Evolutionary conservation across 2,797 vertebrate species (phyloP), one percentile per base, ranked within the genome.

Genomic region (Cuniculus paca): DNA sequence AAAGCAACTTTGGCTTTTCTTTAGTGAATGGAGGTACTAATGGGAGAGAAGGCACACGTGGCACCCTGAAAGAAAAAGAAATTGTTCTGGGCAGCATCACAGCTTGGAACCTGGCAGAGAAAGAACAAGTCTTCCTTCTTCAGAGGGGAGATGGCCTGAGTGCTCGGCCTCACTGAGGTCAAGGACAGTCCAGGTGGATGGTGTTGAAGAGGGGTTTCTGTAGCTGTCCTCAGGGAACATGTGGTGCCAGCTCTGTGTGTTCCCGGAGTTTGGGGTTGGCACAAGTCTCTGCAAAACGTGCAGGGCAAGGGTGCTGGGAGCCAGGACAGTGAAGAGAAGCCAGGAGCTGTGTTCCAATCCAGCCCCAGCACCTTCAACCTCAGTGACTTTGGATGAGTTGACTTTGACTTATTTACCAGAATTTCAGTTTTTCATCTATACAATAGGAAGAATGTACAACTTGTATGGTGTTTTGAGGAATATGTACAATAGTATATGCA

Each of bases 1-100:
- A 70, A 95, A 94, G 63, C 56, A 56, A 42, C 60, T 28, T 90
- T 56, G 54, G 45, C 20, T 86, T 86, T 36, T 42, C 82, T 85
- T 93, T 60, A 63, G 48, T 70, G 56, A 90, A 61, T 80, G 63
- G 54, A 72, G 39, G 28, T 60, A 5, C 24, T 65, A 2, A n/a
- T 56, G n/a, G 39, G 63, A 78, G 77, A 56, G 42, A 68, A 70
- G 24, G 60, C 34, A 84, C 34, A 81, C 6, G 4, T 58, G 56
- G 36, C 9, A 14, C 26, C 39, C 45, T 34, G 36, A 84, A 50
- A 82, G 56, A 39, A 88, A 88, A 88, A 88, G 8, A 65, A 45
- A 36, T 74, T 19, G 79, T 83, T 58, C 24, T 20, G 1, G 22
- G 61, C 13, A 31, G 17, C 22, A 42, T 26, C 50, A 24, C 63